phyloP scores from a whole-genome alignment of 1,140 invertebrate genomes.

The Drosophila gunungcola region DNA sequence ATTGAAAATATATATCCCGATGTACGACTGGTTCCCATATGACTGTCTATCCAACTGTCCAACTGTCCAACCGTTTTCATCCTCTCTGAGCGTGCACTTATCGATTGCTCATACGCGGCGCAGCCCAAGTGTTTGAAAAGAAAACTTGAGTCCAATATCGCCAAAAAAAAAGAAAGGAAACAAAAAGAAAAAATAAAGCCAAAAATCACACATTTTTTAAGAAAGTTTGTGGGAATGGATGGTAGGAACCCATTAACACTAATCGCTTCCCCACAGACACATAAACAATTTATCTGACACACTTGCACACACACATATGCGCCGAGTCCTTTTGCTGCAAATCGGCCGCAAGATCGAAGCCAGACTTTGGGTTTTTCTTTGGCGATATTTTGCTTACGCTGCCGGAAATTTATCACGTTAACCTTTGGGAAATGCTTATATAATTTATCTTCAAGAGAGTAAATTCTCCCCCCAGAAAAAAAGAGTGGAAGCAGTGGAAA shows the following conservation, averaged over 20 bases:
- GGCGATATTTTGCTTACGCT: conserved; percentile 77
- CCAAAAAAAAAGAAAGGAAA: not conserved
- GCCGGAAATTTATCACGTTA: conserved; percentile 81
- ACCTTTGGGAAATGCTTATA: conserved; percentile 83
- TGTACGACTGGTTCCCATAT: conserved; percentile 64
- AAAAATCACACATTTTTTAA: conserved; percentile 75
- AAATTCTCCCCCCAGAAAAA: conserved; percentile 66
- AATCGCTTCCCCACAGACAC: conserved; percentile 83
- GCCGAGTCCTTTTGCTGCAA: conserved; percentile 48
- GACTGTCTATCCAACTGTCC: conserved; percentile 77
- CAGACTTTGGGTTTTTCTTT: conserved; percentile 63
- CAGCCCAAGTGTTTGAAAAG: conserved; percentile 56
- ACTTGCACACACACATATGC: conserved; percentile 43
- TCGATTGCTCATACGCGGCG: conserved; percentile 70
- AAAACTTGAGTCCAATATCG: conserved; percentile 71
- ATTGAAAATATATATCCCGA: conserved; percentile 73
- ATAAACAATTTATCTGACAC: conserved; percentile 81
- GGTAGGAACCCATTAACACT: conserved; percentile 75
- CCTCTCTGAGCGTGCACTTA: conserved; percentile 67
- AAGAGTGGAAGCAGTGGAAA: conserved; percentile 8
- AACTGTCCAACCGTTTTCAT: conserved; percentile 6
- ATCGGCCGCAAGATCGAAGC: conserved; percentile 72
- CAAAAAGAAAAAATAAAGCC: conserved; percentile 53
- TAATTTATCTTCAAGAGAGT: conserved; percentile 81
- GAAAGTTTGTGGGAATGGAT: not conserved